phyloP scores from a whole-genome alignment of 1,140 invertebrate species.

The Helicoverpa armigera region DNA sequence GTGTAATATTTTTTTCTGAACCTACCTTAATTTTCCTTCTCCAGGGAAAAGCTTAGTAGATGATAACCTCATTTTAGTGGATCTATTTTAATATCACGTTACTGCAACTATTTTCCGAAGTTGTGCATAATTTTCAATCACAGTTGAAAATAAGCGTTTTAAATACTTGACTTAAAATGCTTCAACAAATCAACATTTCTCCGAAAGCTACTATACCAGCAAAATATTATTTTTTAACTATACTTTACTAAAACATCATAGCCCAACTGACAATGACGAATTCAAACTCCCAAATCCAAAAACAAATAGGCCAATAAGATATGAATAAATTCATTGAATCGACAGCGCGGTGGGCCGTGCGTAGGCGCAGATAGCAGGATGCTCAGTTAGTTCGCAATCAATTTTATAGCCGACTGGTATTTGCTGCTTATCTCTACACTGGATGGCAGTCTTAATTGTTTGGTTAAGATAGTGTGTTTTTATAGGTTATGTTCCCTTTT shows the following conservation, averaged over 20 bases:
- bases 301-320: constrained; percentile 34
- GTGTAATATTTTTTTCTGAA: too few relatives aligned
- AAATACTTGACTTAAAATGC: too few relatives aligned
- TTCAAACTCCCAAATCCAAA: constrained; percentile 21
- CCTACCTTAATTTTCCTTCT: too few relatives aligned
- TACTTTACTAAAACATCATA: neutral
- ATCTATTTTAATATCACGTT: too few relatives aligned
- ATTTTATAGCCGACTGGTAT: constrained; percentile 66
- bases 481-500: neutral
- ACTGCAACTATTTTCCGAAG: too few relatives aligned
- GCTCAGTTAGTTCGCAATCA: constrained; percentile 59
- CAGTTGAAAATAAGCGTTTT: too few relatives aligned
- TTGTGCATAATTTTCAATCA: too few relatives aligned
- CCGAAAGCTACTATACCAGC: too few relatives aligned
- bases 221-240: neutral
- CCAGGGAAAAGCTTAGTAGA: too few relatives aligned
- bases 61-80: too few relatives aligned
- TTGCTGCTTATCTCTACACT: constrained; percentile 61
- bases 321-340: constrained; percentile 50
- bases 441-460: constrained; percentile 31
- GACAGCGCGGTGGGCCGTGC: constrained; percentile 37
- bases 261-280: neutral
- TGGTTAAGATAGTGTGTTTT: neutral
- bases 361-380: constrained; percentile 55
- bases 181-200: too few relatives aligned